These are phyloP conservation scores for Drosophila multiciliata DNA, from an alignment of 2,888 invertebrate species.

Conservation along the genomic window DNA sequence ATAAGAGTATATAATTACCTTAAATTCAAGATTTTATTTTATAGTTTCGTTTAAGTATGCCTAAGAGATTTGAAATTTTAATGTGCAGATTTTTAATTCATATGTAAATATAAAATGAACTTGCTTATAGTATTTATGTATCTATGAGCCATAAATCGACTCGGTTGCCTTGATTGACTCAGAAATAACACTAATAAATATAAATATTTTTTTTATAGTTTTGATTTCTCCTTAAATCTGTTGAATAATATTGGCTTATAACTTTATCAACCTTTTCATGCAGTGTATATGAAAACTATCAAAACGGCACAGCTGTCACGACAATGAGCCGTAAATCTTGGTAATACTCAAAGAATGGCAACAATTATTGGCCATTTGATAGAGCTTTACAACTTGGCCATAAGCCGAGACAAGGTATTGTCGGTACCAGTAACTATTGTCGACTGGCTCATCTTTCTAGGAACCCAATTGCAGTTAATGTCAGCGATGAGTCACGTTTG, in stretches of 20 bases:
- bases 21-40: neutral
- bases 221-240: neutral
- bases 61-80: too few species aligned
- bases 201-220: neutral
- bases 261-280: neutral
- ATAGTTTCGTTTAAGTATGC: neutral
- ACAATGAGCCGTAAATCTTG: slow-evolving; percentile 44
- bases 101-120: neutral
- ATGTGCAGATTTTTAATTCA: too few species aligned
- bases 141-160: neutral
- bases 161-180: neutral
- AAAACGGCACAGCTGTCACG: slow-evolving; percentile 30
- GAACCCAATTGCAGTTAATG: slow-evolving; percentile 45
- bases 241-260: neutral
- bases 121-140: neutral
- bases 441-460: slow-evolving; percentile 48
- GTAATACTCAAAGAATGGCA: slow-evolving; percentile 31
- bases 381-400: slow-evolving; percentile 17
- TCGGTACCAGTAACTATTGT: slow-evolving; percentile 26
- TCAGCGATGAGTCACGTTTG: slow-evolving; percentile 53
- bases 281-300: slow-evolving; percentile 3
- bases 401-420: neutral
- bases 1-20: neutral
- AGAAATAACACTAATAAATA: neutral
- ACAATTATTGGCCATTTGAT: slow-evolving; percentile 67